Conservation (phyloP, 2,113 vertebrate genomes). For the Lates calcarifer region DNA sequence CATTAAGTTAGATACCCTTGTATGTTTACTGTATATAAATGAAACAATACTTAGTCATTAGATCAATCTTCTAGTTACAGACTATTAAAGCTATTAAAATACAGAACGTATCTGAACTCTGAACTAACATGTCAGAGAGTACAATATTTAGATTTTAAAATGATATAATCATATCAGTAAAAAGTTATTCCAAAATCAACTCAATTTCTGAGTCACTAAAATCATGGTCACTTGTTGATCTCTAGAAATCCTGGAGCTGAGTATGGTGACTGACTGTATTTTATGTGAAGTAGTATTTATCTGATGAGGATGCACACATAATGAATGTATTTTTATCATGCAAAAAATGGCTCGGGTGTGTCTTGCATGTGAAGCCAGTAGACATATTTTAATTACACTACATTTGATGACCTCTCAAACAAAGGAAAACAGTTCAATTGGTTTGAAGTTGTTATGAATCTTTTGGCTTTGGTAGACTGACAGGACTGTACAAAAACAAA, state of each 20-base stretch:
- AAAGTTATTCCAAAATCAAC: too few species aligned
- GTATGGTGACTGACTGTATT: neutral
- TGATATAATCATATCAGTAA: neutral
- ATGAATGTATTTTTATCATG: neutral
- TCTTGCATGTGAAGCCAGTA: neutral
- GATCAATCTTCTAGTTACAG: too few species aligned
- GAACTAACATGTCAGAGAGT: neutral
- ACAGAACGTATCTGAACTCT: too few species aligned
- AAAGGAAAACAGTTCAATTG: neutral
- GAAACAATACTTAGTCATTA: too few species aligned
- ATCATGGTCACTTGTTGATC: too few species aligned
- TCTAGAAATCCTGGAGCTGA: too few species aligned
- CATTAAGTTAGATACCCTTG: neutral
- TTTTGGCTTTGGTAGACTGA: neutral
- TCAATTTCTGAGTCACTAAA: too few species aligned
- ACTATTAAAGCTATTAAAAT: too few species aligned
- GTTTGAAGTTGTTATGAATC: too few species aligned
- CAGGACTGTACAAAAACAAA: neutral
- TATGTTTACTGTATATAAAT: too few species aligned
- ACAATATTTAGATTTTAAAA: neutral
- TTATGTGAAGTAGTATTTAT: neutral
- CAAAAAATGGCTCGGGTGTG: too few species aligned
- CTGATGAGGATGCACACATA: neutral
- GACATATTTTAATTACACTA: neutral
- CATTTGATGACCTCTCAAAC: neutral